phyloP scores from a whole-genome alignment of 1,140 invertebrate genomes.

The Cotesia typhae region DNA sequence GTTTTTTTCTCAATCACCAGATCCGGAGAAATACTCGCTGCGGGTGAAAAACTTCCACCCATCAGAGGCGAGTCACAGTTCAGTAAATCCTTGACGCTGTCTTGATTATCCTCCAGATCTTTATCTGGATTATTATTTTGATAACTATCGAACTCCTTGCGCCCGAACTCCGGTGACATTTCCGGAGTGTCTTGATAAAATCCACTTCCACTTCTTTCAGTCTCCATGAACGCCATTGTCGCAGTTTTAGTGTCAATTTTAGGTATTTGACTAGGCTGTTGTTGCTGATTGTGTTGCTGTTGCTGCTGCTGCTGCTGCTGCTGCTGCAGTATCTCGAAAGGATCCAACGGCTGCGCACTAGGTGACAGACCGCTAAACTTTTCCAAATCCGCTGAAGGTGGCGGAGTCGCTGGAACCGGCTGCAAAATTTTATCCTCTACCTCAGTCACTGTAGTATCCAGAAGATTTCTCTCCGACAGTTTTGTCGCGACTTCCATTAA shows the following conservation, averaged over 20 bases:
- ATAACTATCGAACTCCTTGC: background rate
- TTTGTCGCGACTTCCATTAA: constrained; percentile 16
- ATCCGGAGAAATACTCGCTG: background rate
- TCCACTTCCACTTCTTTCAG: constrained; percentile 45
- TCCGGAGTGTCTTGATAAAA: constrained; percentile 16
- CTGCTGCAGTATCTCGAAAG: constrained; percentile 48
- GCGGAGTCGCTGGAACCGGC: constrained; percentile 58
- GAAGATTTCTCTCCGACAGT: constrained; percentile 39
- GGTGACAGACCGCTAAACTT: constrained; percentile 41
- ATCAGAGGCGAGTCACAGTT: too few relatives aligned
- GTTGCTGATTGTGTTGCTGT: too few relatives aligned
- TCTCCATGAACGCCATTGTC: constrained; percentile 67
- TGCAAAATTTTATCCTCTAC: constrained; percentile 43
- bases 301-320: too few relatives aligned
- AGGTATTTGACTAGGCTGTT: constrained; percentile 26
- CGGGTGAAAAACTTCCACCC: too few relatives aligned
- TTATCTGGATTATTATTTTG: background rate
- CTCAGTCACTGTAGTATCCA: constrained; percentile 43
- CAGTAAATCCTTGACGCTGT: too few relatives aligned
- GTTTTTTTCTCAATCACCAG: background rate
- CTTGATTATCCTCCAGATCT: too few relatives aligned
- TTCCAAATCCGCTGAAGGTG: constrained; percentile 56
- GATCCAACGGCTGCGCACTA: constrained; percentile 37
- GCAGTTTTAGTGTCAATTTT: constrained; percentile 56
- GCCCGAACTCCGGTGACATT: background rate